Percentiles rank a stretch among this genome's conserved stretches.
phyloP scores from a whole-genome alignment of 1,140 invertebrate species.

The Drosophila punjabiensis region DNA sequence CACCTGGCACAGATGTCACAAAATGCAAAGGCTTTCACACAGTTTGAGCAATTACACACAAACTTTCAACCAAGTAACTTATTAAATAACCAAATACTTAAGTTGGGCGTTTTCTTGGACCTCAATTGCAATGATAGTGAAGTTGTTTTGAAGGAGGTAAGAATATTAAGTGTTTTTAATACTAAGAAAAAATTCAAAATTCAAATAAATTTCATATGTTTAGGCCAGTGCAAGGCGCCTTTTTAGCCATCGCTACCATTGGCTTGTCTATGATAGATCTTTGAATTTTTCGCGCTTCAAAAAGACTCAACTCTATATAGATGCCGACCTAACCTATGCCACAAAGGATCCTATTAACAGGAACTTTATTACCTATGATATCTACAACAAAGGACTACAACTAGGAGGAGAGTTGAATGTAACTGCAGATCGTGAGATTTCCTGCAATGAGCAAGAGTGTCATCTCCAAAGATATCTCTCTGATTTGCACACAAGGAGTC shows the following conservation, averaged over 20 bases:
- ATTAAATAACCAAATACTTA: conserved; percentile 35
- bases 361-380: conserved; percentile 61
- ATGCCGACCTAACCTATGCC: conserved; percentile 66
- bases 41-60: conserved; percentile 43
- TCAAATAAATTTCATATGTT: no score
- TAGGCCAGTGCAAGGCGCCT: conserved; percentile 46
- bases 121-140: conserved; percentile 61
- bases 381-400: conserved; percentile 74
- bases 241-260: conserved; percentile 60
- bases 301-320: conserved; percentile 43
- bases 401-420: conserved; percentile 68
- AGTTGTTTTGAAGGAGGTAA: conserved; percentile 53
- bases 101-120: conserved; percentile 68
- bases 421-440: conserved; percentile 64
- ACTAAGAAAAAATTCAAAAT: no score
- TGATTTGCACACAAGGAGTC: conserved; percentile 51
- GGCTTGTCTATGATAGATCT: conserved; percentile 64
- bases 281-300: conserved; percentile 33
- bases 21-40: conserved; percentile 31
- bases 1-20: conserved; percentile 32
- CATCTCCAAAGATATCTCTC: conserved; percentile 56
- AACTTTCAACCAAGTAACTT: conserved; percentile 11
- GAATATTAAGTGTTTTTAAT: neutral
- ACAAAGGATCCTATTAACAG: neutral
- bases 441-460: conserved; percentile 44